phyloP scores from a whole-genome alignment of 1,140 invertebrate species.

The Heliconius eleuchia region DNA sequence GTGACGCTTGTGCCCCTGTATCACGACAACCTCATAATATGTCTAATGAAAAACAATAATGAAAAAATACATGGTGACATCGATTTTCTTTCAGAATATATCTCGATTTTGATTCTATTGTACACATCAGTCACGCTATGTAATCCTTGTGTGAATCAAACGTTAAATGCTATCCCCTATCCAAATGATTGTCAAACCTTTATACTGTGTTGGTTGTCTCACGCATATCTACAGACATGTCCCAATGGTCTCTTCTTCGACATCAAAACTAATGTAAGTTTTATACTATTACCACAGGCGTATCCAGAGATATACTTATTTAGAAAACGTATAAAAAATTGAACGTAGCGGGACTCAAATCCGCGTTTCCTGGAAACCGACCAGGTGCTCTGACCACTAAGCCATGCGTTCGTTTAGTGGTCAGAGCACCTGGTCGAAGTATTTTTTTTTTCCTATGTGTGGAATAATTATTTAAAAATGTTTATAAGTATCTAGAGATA shows the following conservation, averaged over 20 bases:
- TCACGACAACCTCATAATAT: not conserved
- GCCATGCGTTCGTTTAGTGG: too few species aligned
- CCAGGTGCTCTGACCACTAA: too few species aligned
- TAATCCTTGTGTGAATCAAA: constrained; percentile 33
- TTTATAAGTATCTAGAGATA: not conserved
- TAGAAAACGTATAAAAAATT: too few species aligned
- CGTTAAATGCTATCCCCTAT: constrained; percentile 29
- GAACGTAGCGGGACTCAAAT: too few species aligned
- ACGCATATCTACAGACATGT: constrained; percentile 32
- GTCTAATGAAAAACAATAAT: too few species aligned
- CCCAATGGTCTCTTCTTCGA: constrained; percentile 38
- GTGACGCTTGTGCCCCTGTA: not conserved
- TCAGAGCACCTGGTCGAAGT: too few species aligned
- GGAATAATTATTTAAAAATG: too few species aligned
- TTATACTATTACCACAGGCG: not conserved
- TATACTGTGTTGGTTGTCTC: constrained; percentile 41
- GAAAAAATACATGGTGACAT: not conserved
- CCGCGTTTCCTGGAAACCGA: too few species aligned
- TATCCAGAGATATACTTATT: not conserved
- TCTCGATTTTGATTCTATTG: constrained; percentile 15
- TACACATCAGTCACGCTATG: not conserved
- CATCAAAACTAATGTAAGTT: constrained; percentile 41
- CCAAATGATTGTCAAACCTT: constrained; percentile 31
- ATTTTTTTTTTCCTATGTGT: too few species aligned
- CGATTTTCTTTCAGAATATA: constrained; percentile 26